Percentiles rank a stretch among this genome's conserved stretches.
Evolutionary conservation across 2,888 invertebrate species (phyloP).

Genomic region (Sclerodermus sp.): DNA sequence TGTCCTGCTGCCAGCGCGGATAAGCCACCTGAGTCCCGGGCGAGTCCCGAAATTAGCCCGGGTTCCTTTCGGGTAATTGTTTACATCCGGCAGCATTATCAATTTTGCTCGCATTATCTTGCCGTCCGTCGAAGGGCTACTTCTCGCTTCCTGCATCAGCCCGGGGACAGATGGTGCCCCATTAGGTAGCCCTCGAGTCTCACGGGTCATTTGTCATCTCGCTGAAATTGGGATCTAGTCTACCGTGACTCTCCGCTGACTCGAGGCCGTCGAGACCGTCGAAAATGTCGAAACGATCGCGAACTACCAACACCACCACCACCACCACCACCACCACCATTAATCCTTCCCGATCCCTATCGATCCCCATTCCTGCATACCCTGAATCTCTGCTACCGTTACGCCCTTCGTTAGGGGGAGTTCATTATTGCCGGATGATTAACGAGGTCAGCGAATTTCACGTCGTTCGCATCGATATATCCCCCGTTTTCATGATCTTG

Average conservation of each 20-base stretch:
- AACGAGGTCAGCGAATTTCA: too few species aligned
- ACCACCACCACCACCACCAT: too few species aligned
- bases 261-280: too few species aligned
- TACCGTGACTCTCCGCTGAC: constrained; percentile 16
- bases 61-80: constrained; percentile 35
- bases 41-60: constrained; percentile 1
- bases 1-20: too few species aligned
- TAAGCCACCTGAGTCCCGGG: background rate
- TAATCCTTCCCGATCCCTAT: constrained; percentile 28
- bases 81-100: constrained; percentile 47
- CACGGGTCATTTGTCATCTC: constrained; percentile 38
- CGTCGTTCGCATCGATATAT: too few species aligned
- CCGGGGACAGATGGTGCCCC: constrained; percentile 35
- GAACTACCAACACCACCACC: too few species aligned
- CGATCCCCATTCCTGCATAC: constrained; percentile 8
- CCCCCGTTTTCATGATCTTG: too few species aligned
- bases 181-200: constrained; percentile 34
- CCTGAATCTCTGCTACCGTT: too few species aligned
- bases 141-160: constrained; percentile 26
- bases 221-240: constrained; percentile 30
- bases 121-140: constrained; percentile 24
- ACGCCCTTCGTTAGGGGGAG: too few species aligned
- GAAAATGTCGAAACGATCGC: too few species aligned
- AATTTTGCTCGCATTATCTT: constrained; percentile 47
- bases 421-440: too few species aligned